Evolutionary conservation across 2,797 vertebrate genomes (phyloP), one percentile per base, ranked within the genome.

Genomic region (Vireo griseus): DNA sequence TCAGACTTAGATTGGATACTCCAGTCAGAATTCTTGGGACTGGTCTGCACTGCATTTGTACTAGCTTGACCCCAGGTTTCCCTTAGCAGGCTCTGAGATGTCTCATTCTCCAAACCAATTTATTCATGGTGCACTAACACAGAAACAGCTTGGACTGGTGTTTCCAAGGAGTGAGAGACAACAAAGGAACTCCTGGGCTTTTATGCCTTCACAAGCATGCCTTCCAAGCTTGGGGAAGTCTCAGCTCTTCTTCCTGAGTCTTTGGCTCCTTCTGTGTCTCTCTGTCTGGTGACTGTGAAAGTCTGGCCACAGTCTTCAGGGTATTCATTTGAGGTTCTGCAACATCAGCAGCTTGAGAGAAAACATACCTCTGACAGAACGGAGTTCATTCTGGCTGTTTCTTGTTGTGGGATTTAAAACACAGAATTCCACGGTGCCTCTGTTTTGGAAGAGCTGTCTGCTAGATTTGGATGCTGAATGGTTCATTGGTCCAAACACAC

Each of bases 21-120:
- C 13, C 42, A 29, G 5, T 15, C 42, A 21, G 28, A 69, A 29
- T 75, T 75, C 31, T 39, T 75, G 50, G 50, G 48, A 62, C 28
- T n/a, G 6, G 18, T 35, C 35, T 37, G 39, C 16, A 5, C 19
- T 50, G 42, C 1, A 0, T 55, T 67, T 47, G 3, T 68, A n/a
- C n/a, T 22, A n/a, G 11, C 61, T 29, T 14, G 35, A 55, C 13
- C 3, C 1, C 37, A 55, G 26, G 16, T 44, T 62, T 82, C 19
- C 11, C 20, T 25, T 50, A 42, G 31, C 9, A 17, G 48, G 29
- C 47, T 39, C 40, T 68, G 24, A 6, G 6, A 29, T 37, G 4
- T 68, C 35, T 62, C 19, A 4, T 62, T 74, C 26, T 47, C 16
- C 42, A 44, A 48, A 55, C 22, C 11, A 9, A 3, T 75, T 62